These are phyloP conservation scores for Aphyosemion australe DNA, from an alignment of 2,113 vertebrate species.

Conservation along the genomic window DNA sequence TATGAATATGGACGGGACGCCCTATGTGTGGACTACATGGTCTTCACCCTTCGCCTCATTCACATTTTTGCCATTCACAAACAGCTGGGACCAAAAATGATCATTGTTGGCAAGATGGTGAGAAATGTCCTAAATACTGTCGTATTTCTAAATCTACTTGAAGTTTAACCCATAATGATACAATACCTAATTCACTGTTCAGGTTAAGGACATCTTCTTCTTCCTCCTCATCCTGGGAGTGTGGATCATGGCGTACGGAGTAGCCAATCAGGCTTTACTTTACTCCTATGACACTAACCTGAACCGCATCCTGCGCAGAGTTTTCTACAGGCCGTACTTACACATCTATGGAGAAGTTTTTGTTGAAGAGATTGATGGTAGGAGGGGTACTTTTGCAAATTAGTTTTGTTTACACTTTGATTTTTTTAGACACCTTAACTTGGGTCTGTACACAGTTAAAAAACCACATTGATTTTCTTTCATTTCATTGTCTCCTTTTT, in stretches of 20 bases:
- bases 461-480: no score
- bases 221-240: constrained; percentile 91
- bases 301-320: constrained; percentile 80
- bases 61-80: constrained; percentile 92
- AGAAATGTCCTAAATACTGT: constrained; percentile 35
- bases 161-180: not conserved
- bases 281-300: constrained; percentile 79
- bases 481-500: not conserved
- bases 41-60: no score
- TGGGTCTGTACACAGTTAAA: no score
- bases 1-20: constrained; percentile 79
- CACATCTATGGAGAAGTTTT: constrained; percentile 93
- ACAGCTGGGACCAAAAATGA: constrained; percentile 89
- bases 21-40: constrained; percentile 89
- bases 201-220: constrained; percentile 94
- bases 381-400: not conserved
- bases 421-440: no score
- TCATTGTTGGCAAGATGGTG: constrained; percentile 92
- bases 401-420: not conserved
- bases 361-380: constrained; percentile 88
- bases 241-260: constrained; percentile 89
- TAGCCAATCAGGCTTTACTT: constrained; percentile 88
- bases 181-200: not conserved
- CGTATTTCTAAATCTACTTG: not conserved
- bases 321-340: constrained; percentile 90